Evolutionary conservation across 2,888 invertebrate genomes (phyloP).

Genomic region (Apomyelois bistriatella): DNA sequence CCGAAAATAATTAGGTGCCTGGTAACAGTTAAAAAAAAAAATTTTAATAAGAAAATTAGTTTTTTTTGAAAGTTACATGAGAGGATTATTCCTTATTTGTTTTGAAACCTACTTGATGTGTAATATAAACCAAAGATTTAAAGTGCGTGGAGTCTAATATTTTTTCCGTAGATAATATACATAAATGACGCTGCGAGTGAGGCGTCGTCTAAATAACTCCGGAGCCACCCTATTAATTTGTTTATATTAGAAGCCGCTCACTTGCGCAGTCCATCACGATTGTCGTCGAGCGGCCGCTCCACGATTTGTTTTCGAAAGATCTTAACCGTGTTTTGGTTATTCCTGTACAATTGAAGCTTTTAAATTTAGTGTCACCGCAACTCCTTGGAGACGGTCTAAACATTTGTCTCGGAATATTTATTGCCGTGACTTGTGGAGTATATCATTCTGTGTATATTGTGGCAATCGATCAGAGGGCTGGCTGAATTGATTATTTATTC

Average conservation of each 20-base stretch:
- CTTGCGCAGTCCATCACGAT: constrained; percentile 78
- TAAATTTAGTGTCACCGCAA: constrained; percentile 79
- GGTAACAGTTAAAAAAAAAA: too few relatives aligned
- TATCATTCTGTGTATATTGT: constrained; percentile 76
- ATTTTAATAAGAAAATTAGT: too few relatives aligned
- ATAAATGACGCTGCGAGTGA: constrained; percentile 45
- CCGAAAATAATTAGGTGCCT: too few relatives aligned
- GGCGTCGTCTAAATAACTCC: constrained; percentile 51
- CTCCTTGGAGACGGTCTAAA: constrained; percentile 73
- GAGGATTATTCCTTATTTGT: too few relatives aligned
- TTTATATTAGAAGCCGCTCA: constrained; percentile 77
- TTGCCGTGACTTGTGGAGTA: constrained; percentile 69
- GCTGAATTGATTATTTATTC: constrained; percentile 77
- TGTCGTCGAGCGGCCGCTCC: constrained; percentile 75
- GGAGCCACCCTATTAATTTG: constrained; percentile 75
- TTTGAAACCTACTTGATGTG: too few relatives aligned
- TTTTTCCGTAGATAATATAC: constrained; percentile 53
- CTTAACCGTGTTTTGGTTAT: constrained; percentile 78
- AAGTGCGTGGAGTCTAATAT: constrained; percentile 46
- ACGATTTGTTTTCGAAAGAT: constrained; percentile 79
- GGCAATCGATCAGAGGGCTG: constrained; percentile 74
- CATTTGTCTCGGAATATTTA: constrained; percentile 79
- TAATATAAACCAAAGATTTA: constrained; percentile 59
- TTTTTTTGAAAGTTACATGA: too few relatives aligned
- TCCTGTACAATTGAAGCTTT: constrained; percentile 79